Conservation (phyloP, 2,888 invertebrate genomes). For the Hydriomena furcata region DNA sequence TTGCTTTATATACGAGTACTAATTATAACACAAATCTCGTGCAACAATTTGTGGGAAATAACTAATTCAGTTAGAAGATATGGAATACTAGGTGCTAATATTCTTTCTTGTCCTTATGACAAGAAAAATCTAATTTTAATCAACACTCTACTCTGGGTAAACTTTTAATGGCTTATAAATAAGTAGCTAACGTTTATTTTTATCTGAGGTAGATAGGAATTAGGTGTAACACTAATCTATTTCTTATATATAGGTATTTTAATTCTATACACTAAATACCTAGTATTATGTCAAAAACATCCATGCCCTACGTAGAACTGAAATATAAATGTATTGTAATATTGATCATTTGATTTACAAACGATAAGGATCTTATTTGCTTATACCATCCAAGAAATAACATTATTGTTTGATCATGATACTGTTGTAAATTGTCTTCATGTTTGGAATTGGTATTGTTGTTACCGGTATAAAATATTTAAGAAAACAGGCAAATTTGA, state of each 20-base stretch:
- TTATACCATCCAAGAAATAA: not conserved
- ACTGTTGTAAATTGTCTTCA: not conserved
- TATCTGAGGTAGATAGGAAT: conserved; percentile 37
- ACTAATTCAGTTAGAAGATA: conserved; percentile 4
- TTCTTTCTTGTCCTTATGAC: conserved; percentile 8
- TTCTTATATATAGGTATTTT: conserved; percentile 20
- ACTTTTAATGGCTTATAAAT: conserved; percentile 28
- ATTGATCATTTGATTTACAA: not conserved
- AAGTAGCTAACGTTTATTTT: conserved; percentile 26
- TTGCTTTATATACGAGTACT: too few relatives aligned
- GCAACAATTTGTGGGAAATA: conserved; percentile 1
- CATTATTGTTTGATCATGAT: not conserved
- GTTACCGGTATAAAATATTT: too few relatives aligned
- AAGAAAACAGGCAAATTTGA: not conserved
- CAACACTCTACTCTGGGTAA: conserved; percentile 24
- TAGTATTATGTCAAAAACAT: conserved; percentile 32
- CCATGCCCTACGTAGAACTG: conserved; percentile 3
- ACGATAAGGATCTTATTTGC: not conserved
- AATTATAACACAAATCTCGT: too few relatives aligned
- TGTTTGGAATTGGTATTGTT: not conserved
- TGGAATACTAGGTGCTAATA: conserved; percentile 13
- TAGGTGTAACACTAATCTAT: conserved; percentile 32
- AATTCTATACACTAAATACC: conserved; percentile 34
- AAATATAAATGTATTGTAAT: not conserved
- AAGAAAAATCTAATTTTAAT: conserved; percentile 19